Evolutionary conservation across 1,140 invertebrate species (phyloP), one percentile per base, ranked within the genome.

Genomic region (Drosophila ficusphila): DNA sequence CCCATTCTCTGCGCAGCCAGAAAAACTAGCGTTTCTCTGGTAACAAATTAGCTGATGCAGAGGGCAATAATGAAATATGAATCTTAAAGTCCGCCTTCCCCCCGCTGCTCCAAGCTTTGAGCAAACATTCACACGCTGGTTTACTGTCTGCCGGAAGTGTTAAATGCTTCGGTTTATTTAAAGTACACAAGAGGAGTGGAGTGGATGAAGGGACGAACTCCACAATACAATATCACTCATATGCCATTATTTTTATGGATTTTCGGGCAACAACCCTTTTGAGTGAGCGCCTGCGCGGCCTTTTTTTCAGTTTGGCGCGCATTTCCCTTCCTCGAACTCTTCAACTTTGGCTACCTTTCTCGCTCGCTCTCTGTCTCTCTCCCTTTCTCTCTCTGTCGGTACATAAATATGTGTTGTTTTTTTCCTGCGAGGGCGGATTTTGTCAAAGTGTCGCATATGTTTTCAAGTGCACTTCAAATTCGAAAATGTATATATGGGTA

Each of bases 111-210:
- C 27, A 21, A 53, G 56, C 76, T 79, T 72, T 58, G 75, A 42
- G 69, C 68, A 77, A 88, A 82, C 82, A 86, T 88, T 88, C 82
- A 86, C 82, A 86, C 82, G 82, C 74, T 82, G 62, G 71, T 65
- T 44, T 64, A 52, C 51, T 67, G 79, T 86, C 78, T 78, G 82
- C 82, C 82, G 82, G 82, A 86, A 86, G 82, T 86, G 82, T 86
- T 86, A 86, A 86, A 88, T 82, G 77, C 82, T 86, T 86, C 74
- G 82, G 77, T 88, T 86, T 88, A 86, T 88, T 86, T 88, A 75
- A 82, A 86, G 65, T 77, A 82, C 58, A 78, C 72, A 47, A 49
- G 61, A 33, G 61, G 34, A 47, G 29, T n/a, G 41, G 39, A 21
- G 36, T n/a, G n/a, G n/a, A n/a, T n/a, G n/a, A 27, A 44, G 44